phyloP scores from a whole-genome alignment of 2,113 vertebrate species.

The Percopsis transmontana region DNA sequence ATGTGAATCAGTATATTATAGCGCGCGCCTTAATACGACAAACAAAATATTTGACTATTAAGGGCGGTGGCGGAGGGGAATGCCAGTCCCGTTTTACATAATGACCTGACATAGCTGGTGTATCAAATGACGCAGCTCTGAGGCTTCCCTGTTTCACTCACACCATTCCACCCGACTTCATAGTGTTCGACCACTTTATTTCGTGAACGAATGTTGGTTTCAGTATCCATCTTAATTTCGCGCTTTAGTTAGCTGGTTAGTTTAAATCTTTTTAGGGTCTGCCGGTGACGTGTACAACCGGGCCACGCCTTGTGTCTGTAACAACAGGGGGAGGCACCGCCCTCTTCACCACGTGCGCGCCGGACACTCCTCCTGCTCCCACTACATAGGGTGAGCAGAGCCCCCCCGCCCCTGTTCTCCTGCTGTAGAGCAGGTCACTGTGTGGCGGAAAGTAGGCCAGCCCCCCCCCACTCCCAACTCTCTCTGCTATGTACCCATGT shows the following conservation, averaged over 20 bases:
- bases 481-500: constrained; percentile 37
- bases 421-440: constrained; percentile 71
- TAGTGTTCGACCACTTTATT: background rate
- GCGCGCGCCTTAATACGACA: background rate
- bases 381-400: constrained; percentile 40
- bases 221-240: background rate
- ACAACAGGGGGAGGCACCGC: constrained; percentile 38
- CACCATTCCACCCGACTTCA: background rate
- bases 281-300: constrained; percentile 72
- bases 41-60: constrained; percentile 3
- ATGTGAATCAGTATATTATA: no score
- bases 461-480: constrained; percentile 14
- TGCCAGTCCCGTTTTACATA: constrained; percentile 67
- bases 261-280: constrained; percentile 41
- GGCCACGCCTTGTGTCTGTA: constrained; percentile 49
- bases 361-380: constrained; percentile 59
- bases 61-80: constrained; percentile 77
- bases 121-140: constrained; percentile 57
- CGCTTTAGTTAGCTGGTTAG: constrained; percentile 18
- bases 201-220: background rate
- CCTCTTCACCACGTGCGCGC: constrained; percentile 80
- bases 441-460: constrained; percentile 74
- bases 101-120: constrained; percentile 62
- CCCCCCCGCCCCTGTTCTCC: constrained; percentile 37
- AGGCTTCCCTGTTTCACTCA: constrained; percentile 3